These are phyloP conservation scores for Syrrhaptes paradoxus DNA, from an alignment of 2,113 vertebrate species.

Conservation along the genomic window DNA sequence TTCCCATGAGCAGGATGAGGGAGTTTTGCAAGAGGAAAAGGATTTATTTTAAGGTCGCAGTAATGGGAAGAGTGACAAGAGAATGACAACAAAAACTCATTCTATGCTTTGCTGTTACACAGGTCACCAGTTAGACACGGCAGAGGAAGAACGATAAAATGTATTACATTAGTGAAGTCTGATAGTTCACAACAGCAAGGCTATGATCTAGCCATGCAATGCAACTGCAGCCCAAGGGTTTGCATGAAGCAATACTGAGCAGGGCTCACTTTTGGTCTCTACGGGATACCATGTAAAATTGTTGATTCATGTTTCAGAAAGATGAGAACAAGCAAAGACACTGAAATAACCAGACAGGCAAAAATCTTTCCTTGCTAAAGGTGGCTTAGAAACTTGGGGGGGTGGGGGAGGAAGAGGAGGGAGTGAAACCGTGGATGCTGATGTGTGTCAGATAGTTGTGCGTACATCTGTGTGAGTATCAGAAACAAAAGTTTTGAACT, in stretches of 20 bases:
- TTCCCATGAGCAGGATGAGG: rapidly evolving
- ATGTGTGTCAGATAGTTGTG: rapidly evolving
- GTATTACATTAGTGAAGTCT: not conserved
- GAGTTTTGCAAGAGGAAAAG: not conserved
- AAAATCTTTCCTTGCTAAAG: not conserved
- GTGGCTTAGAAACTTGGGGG: rapidly evolving
- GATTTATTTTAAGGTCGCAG: not conserved
- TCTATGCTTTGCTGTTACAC: not conserved
- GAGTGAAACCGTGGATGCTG: not conserved
- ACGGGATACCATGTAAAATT: rapidly evolving
- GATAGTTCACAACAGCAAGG: not conserved
- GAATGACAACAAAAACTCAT: not conserved
- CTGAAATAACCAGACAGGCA: not conserved
- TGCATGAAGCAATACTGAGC: not conserved
- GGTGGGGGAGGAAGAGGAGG: too few species aligned
- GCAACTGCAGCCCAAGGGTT: not conserved
- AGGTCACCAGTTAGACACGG: not conserved
- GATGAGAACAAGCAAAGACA: not conserved
- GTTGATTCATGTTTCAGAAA: not conserved
- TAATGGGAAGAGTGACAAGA: not conserved
- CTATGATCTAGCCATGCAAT: rapidly evolving
- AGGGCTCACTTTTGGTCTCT: not conserved
- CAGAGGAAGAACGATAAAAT: not conserved
- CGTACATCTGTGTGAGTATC: not conserved
- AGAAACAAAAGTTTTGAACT: not conserved